These are phyloP conservation scores for Xiphorhynchus elegans DNA, from an alignment of 2,113 vertebrate genomes.

Conservation along the genomic window DNA sequence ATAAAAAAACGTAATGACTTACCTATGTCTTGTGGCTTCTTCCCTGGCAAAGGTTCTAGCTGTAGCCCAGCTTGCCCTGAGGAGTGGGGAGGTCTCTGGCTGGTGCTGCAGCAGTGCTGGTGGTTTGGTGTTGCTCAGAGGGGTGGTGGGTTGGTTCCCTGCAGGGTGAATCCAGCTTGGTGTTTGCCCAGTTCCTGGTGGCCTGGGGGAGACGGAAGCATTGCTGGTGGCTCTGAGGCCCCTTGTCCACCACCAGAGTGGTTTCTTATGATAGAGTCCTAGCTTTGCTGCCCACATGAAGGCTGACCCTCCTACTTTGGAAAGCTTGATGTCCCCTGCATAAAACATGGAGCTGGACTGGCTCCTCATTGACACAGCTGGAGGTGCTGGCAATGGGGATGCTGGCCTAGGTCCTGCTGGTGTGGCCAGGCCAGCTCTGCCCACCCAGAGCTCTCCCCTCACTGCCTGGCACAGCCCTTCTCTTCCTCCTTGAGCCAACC, in stretches of 20 bases:
- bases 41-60: background rate
- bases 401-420: background rate
- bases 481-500: background rate
- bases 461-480: background rate
- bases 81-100: background rate
- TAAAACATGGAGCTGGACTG: background rate
- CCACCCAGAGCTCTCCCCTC: background rate
- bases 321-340: background rate
- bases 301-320: background rate
- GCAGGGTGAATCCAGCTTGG: background rate
- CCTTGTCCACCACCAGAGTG: fast-evolving
- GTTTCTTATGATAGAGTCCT: background rate
- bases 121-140: background rate
- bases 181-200: fast-evolving
- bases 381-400: background rate
- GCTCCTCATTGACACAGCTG: fast-evolving
- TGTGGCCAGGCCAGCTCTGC: background rate
- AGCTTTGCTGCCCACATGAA: too few relatives aligned
- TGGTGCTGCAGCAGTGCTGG: background rate
- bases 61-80: background rate
- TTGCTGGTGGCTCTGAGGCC: fast-evolving
- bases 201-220: background rate
- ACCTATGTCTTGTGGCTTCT: background rate
- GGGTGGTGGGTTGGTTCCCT: background rate
- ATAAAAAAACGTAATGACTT: conserved; percentile 42